Evolutionary conservation across 2,797 vertebrate genomes (phyloP).

Genomic region (Peromyscus melanophrys): DNA sequence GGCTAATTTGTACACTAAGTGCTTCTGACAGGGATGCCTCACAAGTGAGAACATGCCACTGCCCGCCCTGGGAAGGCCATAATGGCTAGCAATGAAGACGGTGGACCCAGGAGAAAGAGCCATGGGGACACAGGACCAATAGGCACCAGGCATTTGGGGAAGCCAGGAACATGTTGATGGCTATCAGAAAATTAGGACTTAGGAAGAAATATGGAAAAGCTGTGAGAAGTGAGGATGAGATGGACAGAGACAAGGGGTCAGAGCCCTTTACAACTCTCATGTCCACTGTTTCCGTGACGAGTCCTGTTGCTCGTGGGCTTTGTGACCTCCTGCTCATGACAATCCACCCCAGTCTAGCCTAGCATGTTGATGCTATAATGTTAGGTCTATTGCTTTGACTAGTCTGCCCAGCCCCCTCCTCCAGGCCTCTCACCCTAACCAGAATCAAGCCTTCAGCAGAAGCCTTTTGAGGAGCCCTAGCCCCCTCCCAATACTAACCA

Average conservation of each 20-base stretch:
- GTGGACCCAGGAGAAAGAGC: not conserved
- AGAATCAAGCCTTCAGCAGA: not conserved
- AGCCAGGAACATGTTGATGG: not conserved
- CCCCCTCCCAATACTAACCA: not conserved
- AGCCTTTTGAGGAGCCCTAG: not conserved
- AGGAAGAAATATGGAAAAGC: not conserved
- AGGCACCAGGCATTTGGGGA: not conserved
- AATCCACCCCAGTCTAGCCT: not conserved
- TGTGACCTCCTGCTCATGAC: not conserved
- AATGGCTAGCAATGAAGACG: not conserved
- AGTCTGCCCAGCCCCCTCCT: not conserved
- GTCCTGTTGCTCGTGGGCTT: not conserved
- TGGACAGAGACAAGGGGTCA: too few species aligned
- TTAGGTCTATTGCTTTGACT: not conserved
- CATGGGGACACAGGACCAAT: not conserved
- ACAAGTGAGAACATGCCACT: constrained; percentile 91
- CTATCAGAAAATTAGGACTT: not conserved
- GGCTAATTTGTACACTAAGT: constrained; percentile 98
- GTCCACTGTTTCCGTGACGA: not conserved
- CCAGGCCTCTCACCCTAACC: too few species aligned
- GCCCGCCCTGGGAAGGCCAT: constrained; percentile 69
- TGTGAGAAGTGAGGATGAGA: too few species aligned
- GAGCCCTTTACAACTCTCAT: not conserved
- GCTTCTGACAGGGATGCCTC: constrained; percentile 95
- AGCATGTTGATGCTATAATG: not conserved